Percentiles rank a stretch among this genome's conserved stretches.
Conservation (phyloP, 2,797 vertebrate genomes). For the Acrossocheilus fasciatus region DNA sequence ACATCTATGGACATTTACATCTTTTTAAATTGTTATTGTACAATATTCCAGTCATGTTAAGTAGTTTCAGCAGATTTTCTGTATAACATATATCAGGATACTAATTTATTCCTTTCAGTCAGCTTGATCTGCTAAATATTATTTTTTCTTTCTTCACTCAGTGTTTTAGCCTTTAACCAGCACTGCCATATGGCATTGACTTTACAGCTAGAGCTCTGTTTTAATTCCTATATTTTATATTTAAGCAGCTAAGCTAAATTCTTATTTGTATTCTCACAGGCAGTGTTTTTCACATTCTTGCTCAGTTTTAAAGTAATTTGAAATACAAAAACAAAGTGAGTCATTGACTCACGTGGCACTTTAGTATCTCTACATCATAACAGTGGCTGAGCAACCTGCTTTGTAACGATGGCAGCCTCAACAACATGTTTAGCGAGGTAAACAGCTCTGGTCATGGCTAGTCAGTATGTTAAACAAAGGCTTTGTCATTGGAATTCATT, state of each 20-base stretch:
- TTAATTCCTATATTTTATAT: neutral
- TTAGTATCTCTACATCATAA: slow-evolving; percentile 38
- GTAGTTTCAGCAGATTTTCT: neutral
- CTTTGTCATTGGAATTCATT: neutral
- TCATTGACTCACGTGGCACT: neutral
- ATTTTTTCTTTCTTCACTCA: neutral
- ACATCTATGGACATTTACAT: neutral
- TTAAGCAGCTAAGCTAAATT: neutral
- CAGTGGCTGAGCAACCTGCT: neutral
- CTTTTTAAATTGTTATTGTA: neutral
- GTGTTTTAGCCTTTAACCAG: neutral
- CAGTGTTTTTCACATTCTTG: slow-evolving; percentile 15
- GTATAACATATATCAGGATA: neutral
- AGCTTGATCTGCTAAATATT: neutral
- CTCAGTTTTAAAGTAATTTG: neutral
- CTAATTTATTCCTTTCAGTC: neutral
- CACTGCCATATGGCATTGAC: neutral
- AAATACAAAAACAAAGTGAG: slow-evolving; percentile 30
- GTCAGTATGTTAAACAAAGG: neutral
- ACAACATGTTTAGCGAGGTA: neutral
- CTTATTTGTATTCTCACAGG: neutral
- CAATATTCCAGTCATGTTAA: neutral
- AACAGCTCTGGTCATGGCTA: neutral
- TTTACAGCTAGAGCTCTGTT: neutral
- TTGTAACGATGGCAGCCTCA: neutral